Conservation (phyloP, 2,888 invertebrate genomes). For the Sabatieria punctata region DNA sequence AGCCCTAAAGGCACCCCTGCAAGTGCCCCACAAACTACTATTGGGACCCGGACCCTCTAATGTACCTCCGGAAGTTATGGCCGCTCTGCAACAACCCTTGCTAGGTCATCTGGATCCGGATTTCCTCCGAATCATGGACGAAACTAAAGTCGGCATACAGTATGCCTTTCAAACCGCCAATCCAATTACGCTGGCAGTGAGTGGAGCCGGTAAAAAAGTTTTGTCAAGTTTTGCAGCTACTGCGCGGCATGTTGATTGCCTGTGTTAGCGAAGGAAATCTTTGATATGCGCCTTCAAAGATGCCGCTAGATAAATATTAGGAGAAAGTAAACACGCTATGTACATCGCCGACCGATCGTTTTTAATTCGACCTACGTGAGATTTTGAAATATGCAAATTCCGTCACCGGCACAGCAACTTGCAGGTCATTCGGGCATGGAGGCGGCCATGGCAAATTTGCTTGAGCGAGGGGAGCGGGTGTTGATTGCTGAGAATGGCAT, state of each 20-base stretch:
- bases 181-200: slow-evolving; percentile 57
- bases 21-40: slow-evolving; percentile 45
- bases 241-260: no score
- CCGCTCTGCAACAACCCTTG: slow-evolving; percentile 46
- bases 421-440: slow-evolving; percentile 60
- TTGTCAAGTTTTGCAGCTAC: no score
- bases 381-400: no score
- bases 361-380: no score
- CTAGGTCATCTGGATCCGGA: slow-evolving; percentile 59
- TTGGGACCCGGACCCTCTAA: slow-evolving; percentile 63
- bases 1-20: no score
- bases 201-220: slow-evolving; percentile 38
- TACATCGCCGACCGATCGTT: no score
- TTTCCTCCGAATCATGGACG: slow-evolving; percentile 56
- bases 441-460: slow-evolving; percentile 56
- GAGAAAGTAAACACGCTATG: no score
- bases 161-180: slow-evolving; percentile 74
- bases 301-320: no score
- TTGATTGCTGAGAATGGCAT: slow-evolving; percentile 58
- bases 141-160: slow-evolving; percentile 58
- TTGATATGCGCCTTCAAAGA: no score
- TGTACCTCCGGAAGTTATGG: slow-evolving; percentile 47
- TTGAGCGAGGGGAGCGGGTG: slow-evolving; percentile 38
- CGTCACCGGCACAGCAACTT: no score
- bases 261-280: no score